Conservation (phyloP, 2,113 vertebrate species). For the Centropus unirufus region DNA sequence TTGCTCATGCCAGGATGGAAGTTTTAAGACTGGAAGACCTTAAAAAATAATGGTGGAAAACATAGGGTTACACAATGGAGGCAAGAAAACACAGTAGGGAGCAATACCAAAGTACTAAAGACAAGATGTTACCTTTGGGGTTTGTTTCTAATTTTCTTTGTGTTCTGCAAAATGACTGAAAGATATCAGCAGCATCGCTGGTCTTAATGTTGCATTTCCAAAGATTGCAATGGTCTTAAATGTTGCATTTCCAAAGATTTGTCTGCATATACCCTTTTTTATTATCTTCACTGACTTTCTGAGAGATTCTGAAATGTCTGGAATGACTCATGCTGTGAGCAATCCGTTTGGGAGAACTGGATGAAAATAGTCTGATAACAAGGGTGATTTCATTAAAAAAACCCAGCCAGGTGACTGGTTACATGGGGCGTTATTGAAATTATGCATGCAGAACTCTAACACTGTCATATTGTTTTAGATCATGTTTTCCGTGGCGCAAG, state of each 20-base stretch:
- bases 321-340: conserved; percentile 16
- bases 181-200: not conserved
- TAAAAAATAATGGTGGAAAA: not conserved
- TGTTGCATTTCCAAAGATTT: not conserved
- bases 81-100: not conserved
- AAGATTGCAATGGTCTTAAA: not conserved
- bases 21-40: not conserved
- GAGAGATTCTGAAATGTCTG: not conserved
- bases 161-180: not conserved
- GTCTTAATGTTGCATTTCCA: not conserved
- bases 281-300: conserved; percentile 16
- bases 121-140: not conserved
- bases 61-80: not conserved
- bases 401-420: not conserved
- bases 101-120: not conserved
- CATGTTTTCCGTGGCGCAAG: not conserved
- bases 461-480: conserved; percentile 13
- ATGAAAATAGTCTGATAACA: conserved; percentile 42
- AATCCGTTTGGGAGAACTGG: conserved; percentile 39
- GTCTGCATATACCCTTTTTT: not conserved
- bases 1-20: not conserved
- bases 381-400: conserved; percentile 35
- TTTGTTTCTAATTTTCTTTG: not conserved
- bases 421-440: not conserved
- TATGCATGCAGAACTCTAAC: conserved; percentile 30